Conservation (phyloP, 1,140 invertebrate genomes). For the Caenorhabditis remanei region DNA sequence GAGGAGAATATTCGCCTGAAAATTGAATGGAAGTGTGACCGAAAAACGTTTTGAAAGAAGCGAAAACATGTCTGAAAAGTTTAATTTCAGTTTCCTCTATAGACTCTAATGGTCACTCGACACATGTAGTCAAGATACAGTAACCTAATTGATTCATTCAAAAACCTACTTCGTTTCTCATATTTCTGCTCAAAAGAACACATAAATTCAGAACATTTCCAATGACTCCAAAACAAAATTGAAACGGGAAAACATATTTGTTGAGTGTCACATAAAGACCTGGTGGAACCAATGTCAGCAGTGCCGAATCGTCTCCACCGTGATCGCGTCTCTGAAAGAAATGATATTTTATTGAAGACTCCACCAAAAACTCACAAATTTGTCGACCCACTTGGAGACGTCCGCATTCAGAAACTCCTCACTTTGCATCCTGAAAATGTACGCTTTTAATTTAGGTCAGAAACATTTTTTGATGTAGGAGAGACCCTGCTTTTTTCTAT, state of each 20-base stretch:
- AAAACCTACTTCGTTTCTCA: constrained; percentile 50
- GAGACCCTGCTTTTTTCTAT: background rate
- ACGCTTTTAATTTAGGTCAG: background rate
- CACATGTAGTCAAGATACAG: too few relatives aligned
- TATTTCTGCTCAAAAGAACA: constrained; percentile 56
- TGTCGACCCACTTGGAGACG: constrained; percentile 37
- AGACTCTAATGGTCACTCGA: too few relatives aligned
- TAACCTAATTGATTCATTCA: too few relatives aligned
- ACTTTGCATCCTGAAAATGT: constrained; percentile 52
- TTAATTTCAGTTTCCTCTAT: too few relatives aligned
- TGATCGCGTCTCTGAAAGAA: constrained; percentile 31
- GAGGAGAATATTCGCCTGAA: constrained; percentile 58
- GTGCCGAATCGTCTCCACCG: constrained; percentile 26
- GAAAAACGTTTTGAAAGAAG: too few relatives aligned
- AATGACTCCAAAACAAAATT: constrained; percentile 54
- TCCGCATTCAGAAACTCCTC: constrained; percentile 24
- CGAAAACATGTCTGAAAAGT: too few relatives aligned
- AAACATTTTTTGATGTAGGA: background rate
- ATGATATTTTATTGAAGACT: background rate
- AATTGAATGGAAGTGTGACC: background rate
- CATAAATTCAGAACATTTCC: constrained; percentile 58
- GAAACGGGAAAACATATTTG: constrained; percentile 60
- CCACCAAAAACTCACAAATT: constrained; percentile 8
- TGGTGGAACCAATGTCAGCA: constrained; percentile 20
- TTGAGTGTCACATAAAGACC: constrained; percentile 45